Evolutionary conservation across 2,113 vertebrate species (phyloP).

Genomic region (Phyllostomus hastatus): DNA sequence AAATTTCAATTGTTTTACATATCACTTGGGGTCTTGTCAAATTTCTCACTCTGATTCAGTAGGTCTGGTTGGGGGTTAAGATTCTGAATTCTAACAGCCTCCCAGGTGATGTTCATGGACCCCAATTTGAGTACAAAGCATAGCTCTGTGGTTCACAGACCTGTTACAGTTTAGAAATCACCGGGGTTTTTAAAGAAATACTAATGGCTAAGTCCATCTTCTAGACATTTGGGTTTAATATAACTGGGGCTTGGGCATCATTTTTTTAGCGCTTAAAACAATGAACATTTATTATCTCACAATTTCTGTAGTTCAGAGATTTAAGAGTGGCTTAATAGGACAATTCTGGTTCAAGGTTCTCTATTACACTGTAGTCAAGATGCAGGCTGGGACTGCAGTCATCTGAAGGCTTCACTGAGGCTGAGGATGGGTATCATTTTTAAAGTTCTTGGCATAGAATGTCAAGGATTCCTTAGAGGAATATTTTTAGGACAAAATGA

Average conservation of each 20-base stretch:
- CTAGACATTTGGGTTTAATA: not conserved
- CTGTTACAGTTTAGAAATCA: not conserved
- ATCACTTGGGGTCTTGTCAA: not conserved
- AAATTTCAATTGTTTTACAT: not conserved
- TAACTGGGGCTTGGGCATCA: not conserved
- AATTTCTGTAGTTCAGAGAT: too few species aligned
- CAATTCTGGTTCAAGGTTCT: not conserved
- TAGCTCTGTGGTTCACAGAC: not conserved
- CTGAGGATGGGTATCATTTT: not conserved
- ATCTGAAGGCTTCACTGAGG: not conserved
- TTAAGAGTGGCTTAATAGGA: not conserved
- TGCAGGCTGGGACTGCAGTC: not conserved
- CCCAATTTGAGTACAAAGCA: not conserved
- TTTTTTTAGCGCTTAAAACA: too few species aligned
- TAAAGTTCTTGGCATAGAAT: not conserved
- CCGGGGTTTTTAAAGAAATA: not conserved
- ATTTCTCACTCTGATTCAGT: not conserved
- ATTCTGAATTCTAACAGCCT: not conserved
- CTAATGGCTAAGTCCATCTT: not conserved
- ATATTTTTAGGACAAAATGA: constrained; percentile 6
- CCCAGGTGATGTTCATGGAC: not conserved
- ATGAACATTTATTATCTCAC: too few species aligned
- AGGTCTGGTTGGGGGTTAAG: not conserved
- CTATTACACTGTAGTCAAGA: not conserved
- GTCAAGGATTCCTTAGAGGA: not conserved